Evolutionary conservation across 2,797 vertebrate genomes (phyloP), one percentile per base, ranked within the genome.

Genomic region (Sardinella longiceps): DNA sequence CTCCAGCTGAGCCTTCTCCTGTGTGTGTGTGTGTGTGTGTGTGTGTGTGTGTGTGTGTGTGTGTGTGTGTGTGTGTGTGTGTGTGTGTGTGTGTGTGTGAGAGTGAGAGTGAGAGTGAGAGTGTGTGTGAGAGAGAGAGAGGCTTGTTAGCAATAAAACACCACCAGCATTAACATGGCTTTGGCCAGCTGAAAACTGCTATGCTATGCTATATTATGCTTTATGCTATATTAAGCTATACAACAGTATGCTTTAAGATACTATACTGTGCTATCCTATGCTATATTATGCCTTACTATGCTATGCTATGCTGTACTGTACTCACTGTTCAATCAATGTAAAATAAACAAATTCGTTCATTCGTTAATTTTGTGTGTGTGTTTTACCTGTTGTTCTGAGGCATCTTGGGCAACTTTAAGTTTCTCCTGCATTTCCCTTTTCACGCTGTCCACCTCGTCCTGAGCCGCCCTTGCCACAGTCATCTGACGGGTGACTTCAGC

Each of bases 401-500:
- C 92, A 81, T 98, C 97, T 43, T 96, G 96, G 30, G 97, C 88
- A 0, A 92, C 93, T 89, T 97, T 97, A 90, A 98, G 94, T 53
- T 95, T 96, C 85, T 97, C 97, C 85, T 97, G 95, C 91, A 99
- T 95, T 85, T 98, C 97, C 88, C 94, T 96, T 90, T 95, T 97
- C 85, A 98, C 96, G 3, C 86, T 92, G 10, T 98, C 97, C 86
- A 97, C 93, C 18, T 99, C 98, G 1, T 95, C 97, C 87, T 99
- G 97, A 0, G 96, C 95, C 9, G 96, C 97, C 45, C 95, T 95
- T 25, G 97, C 97, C 84, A 93, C 89, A 0, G 97, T 98, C 92
- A 99, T 95, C 93, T 99, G 98, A 70, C 97, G 97, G 82, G 97
- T 98, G 90, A 99, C 97, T 92, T 99, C 98, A 0, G 98, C 98